Base-by-base conservation (phyloP, 2,113 vertebrate genomes). In the Oncorhynchus keta region DNA sequence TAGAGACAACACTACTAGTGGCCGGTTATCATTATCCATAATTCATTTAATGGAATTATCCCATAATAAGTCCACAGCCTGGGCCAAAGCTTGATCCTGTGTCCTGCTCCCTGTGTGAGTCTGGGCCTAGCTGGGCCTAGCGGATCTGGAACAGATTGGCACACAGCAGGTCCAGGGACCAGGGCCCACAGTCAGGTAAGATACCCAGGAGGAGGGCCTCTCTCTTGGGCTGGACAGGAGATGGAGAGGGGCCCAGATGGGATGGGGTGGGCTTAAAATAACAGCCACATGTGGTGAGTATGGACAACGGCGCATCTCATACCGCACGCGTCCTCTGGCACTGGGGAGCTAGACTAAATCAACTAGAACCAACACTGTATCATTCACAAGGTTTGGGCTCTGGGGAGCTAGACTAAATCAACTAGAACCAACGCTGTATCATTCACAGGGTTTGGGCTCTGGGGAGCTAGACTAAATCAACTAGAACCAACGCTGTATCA, bases 131-230 rank as follows among this genome's bases (percentile, higher is more conserved):
- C 87, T 85, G 86, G 86, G 79, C 70, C 57, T 70, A 78, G 82
- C 79, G 85, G 89, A 93, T 91, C 78, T 74, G 74, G 83, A 87
- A 86, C 93, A 94, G 92, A 92, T 93, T 93, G 92, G 73, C 69
- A 70, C 89, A 62, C 91, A 92, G 90, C 89, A 90, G 86, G 93
- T 73, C 79, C 30, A 79, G 86, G 84, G 83, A 78, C 78, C 71
- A 78, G 84, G 81, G 84, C 74, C 74, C 75, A 81, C 65, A 70
- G 79, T 89, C 84, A 91, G 88, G 89, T 88, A 85, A 83, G 75
- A 80, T 35, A 83, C 74, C 72, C 77, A 78, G 79, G 80, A 82
- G 85, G 84, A 78, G 84, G 71, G 45, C 76, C 75, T 77, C 71
- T 80, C 74, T 81, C 74, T 83, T 68, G 65, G 83, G 66, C 48